These are phyloP conservation scores for Mimachlamys varia DNA, from an alignment of 2,888 invertebrate genomes.

Conservation along the genomic window DNA sequence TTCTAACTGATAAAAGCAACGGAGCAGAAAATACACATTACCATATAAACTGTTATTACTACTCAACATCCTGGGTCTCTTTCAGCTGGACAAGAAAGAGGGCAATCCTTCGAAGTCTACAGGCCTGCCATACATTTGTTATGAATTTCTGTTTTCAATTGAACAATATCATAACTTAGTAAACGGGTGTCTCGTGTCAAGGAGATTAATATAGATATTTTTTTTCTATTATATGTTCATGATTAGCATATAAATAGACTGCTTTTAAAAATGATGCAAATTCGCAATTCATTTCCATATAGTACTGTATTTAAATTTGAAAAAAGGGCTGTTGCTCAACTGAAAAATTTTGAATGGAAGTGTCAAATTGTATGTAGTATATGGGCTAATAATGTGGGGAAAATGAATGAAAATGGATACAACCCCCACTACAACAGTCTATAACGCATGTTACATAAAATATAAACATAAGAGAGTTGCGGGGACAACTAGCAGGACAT, in stretches of 20 bases:
- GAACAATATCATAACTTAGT: neutral
- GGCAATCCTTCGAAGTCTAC: neutral
- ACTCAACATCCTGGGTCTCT: neutral
- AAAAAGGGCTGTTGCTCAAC: neutral
- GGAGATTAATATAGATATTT: neutral
- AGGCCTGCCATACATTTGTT: neutral
- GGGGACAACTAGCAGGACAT: too few species aligned
- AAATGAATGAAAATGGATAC: neutral
- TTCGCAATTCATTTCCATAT: neutral
- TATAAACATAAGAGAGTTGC: too few species aligned
- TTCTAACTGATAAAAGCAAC: conserved; percentile 18
- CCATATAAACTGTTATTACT: neutral
- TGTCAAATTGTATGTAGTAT: neutral
- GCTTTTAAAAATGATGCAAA: neutral
- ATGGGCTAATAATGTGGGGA: neutral
- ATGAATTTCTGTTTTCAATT: neutral
- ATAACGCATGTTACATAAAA: too few species aligned
- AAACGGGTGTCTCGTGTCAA: neutral
- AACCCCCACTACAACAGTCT: neutral
- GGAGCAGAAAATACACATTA: conserved; percentile 25
- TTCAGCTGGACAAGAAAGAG: neutral
- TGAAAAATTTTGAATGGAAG: neutral
- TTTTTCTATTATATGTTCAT: neutral
- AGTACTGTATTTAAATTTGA: neutral
- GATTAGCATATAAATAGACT: neutral